Conservation (phyloP, 2,797 vertebrate genomes). For the Sciurus vulgaris region DNA sequence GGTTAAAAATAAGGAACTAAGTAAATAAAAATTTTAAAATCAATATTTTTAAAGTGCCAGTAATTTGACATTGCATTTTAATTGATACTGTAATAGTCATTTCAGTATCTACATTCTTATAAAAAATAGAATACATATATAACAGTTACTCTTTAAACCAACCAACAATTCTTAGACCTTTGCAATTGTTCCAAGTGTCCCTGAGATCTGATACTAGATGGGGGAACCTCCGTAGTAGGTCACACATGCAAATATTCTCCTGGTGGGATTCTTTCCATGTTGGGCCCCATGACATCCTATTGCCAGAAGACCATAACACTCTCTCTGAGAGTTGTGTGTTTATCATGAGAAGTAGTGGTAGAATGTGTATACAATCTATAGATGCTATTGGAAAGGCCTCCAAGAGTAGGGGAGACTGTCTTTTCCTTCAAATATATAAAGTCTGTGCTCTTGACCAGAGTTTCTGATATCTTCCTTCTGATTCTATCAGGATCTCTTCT, state of each 20-base stretch:
- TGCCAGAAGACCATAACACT: slow-evolving; percentile 15
- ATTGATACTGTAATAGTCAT: slow-evolving; percentile 49
- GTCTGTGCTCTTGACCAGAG: slow-evolving; percentile 33
- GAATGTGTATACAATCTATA: background rate
- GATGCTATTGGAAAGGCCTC: background rate
- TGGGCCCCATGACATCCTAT: slow-evolving; percentile 66
- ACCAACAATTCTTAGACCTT: slow-evolving; percentile 21
- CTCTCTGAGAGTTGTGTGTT: slow-evolving; percentile 42
- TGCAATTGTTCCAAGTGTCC: slow-evolving; percentile 77
- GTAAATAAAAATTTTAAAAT: background rate
- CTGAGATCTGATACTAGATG: background rate
- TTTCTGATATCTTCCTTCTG: slow-evolving; percentile 1
- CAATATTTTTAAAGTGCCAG: background rate
- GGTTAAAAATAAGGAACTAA: slow-evolving; percentile 28
- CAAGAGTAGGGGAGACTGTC: slow-evolving; percentile 68
- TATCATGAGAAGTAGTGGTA: background rate
- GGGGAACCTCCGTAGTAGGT: background rate
- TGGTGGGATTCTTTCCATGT: slow-evolving; percentile 68
- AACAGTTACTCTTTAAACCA: slow-evolving; percentile 24
- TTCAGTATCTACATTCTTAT: slow-evolving; percentile 29
- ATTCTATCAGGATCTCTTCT: slow-evolving; percentile 26
- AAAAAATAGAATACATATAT: background rate
- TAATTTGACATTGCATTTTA: slow-evolving; percentile 46
- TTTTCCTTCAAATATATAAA: slow-evolving; percentile 46
- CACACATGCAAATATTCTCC: slow-evolving; percentile 81